These are phyloP conservation scores for Portunus trituberculatus DNA, from an alignment of 1,140 invertebrate species.

Conservation along the genomic window DNA sequence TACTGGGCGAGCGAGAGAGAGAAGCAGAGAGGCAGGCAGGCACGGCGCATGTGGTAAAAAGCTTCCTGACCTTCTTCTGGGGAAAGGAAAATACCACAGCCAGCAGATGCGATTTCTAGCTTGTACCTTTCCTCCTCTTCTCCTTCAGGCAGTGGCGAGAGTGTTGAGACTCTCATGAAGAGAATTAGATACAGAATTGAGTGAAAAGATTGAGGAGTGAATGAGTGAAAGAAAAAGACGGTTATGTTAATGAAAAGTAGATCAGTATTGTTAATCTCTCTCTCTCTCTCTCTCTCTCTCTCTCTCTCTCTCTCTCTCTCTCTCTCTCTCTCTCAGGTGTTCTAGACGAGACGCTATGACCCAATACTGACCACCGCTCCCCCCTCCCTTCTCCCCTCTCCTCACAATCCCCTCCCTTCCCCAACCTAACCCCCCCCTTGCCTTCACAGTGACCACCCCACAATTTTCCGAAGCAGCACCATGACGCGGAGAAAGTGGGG, in stretches of 20 bases:
- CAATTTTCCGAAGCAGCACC: background rate
- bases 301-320: slow-evolving; percentile 10
- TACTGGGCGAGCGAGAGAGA: too few relatives aligned
- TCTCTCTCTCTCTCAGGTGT: slow-evolving; percentile 1
- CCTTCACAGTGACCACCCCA: background rate
- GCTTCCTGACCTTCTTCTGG: background rate
- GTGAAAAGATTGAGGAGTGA: too few relatives aligned
- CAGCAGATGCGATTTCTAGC: too few relatives aligned
- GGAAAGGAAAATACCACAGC: background rate
- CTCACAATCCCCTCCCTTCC: background rate
- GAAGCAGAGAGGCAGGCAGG: background rate
- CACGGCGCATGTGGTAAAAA: background rate
- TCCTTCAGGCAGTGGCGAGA: too few relatives aligned
- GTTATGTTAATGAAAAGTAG: too few relatives aligned
- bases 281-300: too few relatives aligned
- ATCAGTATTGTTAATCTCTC: too few relatives aligned
- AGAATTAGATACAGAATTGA: too few relatives aligned
- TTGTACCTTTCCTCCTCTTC: too few relatives aligned
- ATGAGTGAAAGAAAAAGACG: too few relatives aligned
- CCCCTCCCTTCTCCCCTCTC: background rate
- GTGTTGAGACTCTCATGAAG: too few relatives aligned
- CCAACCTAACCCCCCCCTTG: too few relatives aligned
- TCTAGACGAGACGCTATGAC: slow-evolving; percentile 1
- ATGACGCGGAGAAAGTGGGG: background rate
- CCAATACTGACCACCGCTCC: background rate